These are phyloP conservation scores for Urophycis tenuis DNA, from an alignment of 2,797 vertebrate species.

Conservation along the genomic window DNA sequence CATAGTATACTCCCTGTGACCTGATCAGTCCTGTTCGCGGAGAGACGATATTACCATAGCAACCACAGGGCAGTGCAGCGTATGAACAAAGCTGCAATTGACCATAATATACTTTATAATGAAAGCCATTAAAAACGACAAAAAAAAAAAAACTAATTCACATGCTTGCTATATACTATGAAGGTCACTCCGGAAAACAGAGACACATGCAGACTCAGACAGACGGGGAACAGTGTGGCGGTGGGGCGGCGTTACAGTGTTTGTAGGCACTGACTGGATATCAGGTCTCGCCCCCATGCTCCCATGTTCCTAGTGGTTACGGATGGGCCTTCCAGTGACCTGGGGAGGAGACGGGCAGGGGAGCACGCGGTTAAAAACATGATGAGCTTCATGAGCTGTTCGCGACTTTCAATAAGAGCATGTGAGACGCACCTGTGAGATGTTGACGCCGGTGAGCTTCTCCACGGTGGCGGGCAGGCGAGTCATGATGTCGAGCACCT, in stretches of 20 bases:
- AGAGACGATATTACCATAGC: not conserved
- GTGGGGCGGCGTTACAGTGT: conserved; percentile 14
- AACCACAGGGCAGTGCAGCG: not conserved
- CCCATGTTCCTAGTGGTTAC: conserved; percentile 46
- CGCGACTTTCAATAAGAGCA: not conserved
- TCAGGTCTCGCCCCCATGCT: conserved; percentile 17
- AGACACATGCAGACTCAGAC: conserved; percentile 23
- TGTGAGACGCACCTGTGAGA: conserved; percentile 74
- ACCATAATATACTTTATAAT: not conserved
- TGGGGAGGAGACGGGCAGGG: conserved; percentile 34
- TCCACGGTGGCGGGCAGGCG: conserved; percentile 75
- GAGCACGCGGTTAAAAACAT: not conserved
- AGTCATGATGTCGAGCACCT: conserved; percentile 85
- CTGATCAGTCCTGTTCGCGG: not conserved
- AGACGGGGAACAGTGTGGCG: no score
- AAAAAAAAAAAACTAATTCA: not conserved
- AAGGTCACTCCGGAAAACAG: not conserved
- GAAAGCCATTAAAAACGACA: not conserved
- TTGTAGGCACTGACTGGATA: conserved; percentile 38
- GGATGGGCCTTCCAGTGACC: conserved; percentile 36
- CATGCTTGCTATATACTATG: not conserved
- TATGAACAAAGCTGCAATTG: not conserved
- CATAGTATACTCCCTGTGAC: not conserved
- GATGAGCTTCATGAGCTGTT: not conserved
- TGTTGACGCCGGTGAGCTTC: conserved; percentile 82